These are phyloP conservation scores for Amphibalanus amphitrite DNA, from an alignment of 1,140 invertebrate species.

Conservation along the genomic window DNA sequence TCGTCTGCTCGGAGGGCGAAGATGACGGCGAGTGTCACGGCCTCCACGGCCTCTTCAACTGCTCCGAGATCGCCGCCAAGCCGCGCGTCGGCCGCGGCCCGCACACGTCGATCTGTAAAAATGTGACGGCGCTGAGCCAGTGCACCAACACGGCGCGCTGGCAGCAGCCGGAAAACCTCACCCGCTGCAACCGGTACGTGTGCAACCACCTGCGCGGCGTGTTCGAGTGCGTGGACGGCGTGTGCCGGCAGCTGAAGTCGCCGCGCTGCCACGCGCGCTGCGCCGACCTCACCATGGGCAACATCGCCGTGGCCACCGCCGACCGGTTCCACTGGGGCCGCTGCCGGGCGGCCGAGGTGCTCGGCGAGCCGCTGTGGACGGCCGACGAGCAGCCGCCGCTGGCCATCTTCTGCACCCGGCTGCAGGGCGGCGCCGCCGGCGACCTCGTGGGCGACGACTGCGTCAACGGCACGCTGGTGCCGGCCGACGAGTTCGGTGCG, in stretches of 20 bases:
- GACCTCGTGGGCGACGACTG: neutral
- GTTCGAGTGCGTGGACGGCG: conserved; percentile 56
- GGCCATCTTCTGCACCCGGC: neutral
- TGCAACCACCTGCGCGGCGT: conserved; percentile 51
- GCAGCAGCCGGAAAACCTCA: conserved; percentile 7
- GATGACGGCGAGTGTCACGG: conserved; percentile 73
- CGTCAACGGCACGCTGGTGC: neutral
- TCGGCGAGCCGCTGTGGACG: neutral
- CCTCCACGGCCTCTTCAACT: conserved; percentile 72
- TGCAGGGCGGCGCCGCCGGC: neutral
- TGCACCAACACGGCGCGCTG: conserved; percentile 28
- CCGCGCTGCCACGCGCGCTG: neutral
- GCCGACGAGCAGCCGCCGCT: neutral
- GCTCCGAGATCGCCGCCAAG: conserved; percentile 36
- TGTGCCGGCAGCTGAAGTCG: neutral
- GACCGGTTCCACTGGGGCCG: neutral
- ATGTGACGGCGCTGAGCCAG: conserved; percentile 72
- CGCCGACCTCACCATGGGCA: neutral
- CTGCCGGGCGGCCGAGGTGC: neutral
- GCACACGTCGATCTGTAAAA: conserved; percentile 38
- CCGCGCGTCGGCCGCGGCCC: conserved; percentile 9
- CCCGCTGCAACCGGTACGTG: neutral
- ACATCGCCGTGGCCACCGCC: neutral
- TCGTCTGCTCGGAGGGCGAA: conserved; percentile 36
- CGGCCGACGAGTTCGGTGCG: neutral